Evolutionary conservation across 2,888 invertebrate genomes (phyloP).

Genomic region (Drosophila rubida): DNA sequence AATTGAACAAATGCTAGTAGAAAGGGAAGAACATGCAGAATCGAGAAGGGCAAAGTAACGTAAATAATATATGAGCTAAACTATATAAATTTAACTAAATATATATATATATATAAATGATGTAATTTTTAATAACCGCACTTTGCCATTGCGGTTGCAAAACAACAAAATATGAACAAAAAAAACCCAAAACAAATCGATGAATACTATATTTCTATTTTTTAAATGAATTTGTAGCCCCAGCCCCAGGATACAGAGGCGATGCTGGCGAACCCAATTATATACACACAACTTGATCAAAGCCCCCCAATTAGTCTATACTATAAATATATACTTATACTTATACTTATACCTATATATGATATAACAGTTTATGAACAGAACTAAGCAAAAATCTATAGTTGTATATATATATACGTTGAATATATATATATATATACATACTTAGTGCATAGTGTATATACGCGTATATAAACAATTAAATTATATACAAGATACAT

Average conservation of each 20-base stretch:
- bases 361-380: slow-evolving; percentile 18
- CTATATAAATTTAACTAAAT: neutral
- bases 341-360: slow-evolving; percentile 13
- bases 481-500: slow-evolving; percentile 18
- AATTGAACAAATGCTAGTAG: slow-evolving; percentile 52
- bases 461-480: slow-evolving; percentile 5
- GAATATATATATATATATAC: slow-evolving; percentile 14
- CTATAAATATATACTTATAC: slow-evolving; percentile 6
- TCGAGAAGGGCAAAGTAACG: neutral
- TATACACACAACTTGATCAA: slow-evolving; percentile 26
- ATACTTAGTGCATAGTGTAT: slow-evolving; percentile 22
- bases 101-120: slow-evolving; percentile 2
- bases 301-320: slow-evolving; percentile 12
- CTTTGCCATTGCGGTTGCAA: slow-evolving; percentile 36
- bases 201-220: slow-evolving; percentile 41
- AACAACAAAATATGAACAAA: slow-evolving; percentile 25
- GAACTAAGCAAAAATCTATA: slow-evolving; percentile 24
- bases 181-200: slow-evolving; percentile 1
- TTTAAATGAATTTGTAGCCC: slow-evolving; percentile 40
- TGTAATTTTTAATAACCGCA: slow-evolving; percentile 28
- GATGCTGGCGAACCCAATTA: slow-evolving; percentile 20
- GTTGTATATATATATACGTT: slow-evolving; percentile 6
- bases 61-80: slow-evolving; percentile 7
- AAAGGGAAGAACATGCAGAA: neutral
- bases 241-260: slow-evolving; percentile 10